Evolutionary conservation across 2,797 vertebrate species (phyloP).

Genomic region (Muraenolepis orangiensis): DNA sequence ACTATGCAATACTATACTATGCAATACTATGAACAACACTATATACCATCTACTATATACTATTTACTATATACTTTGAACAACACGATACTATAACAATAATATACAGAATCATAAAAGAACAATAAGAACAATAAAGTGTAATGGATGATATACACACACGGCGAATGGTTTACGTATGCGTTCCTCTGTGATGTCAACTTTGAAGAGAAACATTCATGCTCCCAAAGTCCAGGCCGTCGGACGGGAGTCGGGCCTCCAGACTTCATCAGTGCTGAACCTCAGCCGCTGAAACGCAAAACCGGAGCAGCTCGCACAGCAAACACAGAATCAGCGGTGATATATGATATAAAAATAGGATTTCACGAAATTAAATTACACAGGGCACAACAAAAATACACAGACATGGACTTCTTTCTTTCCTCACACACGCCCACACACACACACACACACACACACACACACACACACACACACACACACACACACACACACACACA

Average conservation of each 20-base stretch:
- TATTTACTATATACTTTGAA: no score
- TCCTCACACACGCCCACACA: neutral
- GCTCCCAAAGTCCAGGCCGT: no score
- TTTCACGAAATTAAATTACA: neutral
- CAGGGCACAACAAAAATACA: neutral
- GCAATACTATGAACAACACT: no score
- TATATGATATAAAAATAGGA: slow-evolving; percentile 15
- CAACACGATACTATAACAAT: no score
- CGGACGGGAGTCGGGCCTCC: slow-evolving; percentile 2
- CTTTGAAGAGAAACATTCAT: no score
- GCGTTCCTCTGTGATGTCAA: neutral
- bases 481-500: neutral
- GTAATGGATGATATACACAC: no score
- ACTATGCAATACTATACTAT: no score
- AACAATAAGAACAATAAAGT: no score
- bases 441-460: slow-evolving; percentile 3
- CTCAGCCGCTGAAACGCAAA: slow-evolving; percentile 15
- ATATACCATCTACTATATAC: no score
- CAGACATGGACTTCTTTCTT: neutral
- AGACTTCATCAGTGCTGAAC: slow-evolving; percentile 1
- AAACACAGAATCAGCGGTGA: slow-evolving; percentile 15
- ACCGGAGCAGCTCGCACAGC: slow-evolving; percentile 13
- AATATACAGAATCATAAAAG: no score
- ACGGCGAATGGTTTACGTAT: no score
- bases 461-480: neutral